Percentiles rank a stretch among this genome's conserved stretches.
Conservation (phyloP, 2,888 invertebrate species). For the Tupiocoris notatus region DNA sequence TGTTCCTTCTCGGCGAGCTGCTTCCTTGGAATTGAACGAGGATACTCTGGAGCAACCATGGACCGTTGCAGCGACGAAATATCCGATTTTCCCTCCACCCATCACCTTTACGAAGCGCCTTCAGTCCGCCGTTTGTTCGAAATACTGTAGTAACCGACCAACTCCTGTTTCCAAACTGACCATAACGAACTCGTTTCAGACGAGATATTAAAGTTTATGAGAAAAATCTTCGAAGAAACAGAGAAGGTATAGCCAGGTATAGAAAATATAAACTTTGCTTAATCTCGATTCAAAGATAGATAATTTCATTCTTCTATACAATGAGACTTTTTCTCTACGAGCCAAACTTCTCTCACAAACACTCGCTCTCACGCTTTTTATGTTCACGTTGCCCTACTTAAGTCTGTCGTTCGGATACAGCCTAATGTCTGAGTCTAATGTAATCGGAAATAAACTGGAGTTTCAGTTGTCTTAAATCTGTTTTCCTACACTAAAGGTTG, state of each 20-base stretch:
- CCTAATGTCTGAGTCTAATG: too few relatives aligned
- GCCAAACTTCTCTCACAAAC: too few relatives aligned
- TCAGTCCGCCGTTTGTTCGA: neutral
- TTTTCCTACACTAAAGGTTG: too few relatives aligned
- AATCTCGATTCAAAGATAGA: neutral
- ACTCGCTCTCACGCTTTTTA: too few relatives aligned
- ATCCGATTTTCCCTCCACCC: neutral
- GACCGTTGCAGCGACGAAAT: too few relatives aligned
- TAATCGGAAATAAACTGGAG: too few relatives aligned
- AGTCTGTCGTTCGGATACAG: too few relatives aligned
- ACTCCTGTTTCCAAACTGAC: neutral
- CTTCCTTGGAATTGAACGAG: too few relatives aligned
- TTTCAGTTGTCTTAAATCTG: too few relatives aligned
- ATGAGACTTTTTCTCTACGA: too few relatives aligned
- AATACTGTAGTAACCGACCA: neutral
- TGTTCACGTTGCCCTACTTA: too few relatives aligned
- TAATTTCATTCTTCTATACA: too few relatives aligned
- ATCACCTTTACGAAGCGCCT: neutral
- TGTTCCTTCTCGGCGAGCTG: neutral
- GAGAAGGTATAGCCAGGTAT: neutral
- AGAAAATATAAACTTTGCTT: neutral
- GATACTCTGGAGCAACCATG: neutral
- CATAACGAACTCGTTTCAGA: conserved; percentile 31
- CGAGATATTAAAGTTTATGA: conserved; percentile 25
- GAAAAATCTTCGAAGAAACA: conserved; percentile 8